Evolutionary conservation across 2,888 invertebrate genomes (phyloP).

Genomic region (Zonitis immaculata): DNA sequence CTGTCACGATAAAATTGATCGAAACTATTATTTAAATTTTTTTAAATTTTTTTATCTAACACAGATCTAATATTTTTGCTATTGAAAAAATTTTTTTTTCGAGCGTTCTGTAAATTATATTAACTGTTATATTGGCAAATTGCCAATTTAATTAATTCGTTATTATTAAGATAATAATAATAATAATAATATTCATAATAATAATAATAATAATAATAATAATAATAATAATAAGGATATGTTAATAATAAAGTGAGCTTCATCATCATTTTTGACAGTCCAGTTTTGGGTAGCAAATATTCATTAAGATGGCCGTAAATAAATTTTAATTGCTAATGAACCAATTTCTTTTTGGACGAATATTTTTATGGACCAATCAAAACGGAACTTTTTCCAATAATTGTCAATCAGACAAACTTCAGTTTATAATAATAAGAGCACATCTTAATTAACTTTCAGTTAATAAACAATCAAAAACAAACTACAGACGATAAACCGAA

Average conservation of each 20-base stretch:
- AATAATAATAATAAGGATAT: too few species aligned
- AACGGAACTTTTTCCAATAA: background rate
- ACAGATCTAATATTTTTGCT: too few species aligned
- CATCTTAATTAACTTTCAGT: background rate
- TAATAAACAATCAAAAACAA: background rate
- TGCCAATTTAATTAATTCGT: background rate
- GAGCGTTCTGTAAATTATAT: background rate
- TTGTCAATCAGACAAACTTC: background rate
- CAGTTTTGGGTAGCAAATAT: background rate
- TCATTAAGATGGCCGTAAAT: background rate
- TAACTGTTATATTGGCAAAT: background rate
- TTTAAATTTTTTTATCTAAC: too few species aligned
- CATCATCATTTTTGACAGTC: background rate
- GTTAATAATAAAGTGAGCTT: too few species aligned
- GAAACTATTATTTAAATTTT: background rate
- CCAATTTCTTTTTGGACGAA: background rate
- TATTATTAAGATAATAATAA: background rate
- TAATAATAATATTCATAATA: background rate
- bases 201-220: background rate
- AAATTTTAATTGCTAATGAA: conserved; percentile 1
- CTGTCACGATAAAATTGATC: background rate
- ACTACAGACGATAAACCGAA: background rate
- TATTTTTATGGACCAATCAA: background rate
- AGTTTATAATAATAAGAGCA: background rate
- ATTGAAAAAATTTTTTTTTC: too few species aligned